Percentiles rank a stretch among this genome's conserved stretches.
phyloP scores from a whole-genome alignment of 37 sponge, comb jelly and placozoan genomes.

The Beroe forskalii region DNA sequence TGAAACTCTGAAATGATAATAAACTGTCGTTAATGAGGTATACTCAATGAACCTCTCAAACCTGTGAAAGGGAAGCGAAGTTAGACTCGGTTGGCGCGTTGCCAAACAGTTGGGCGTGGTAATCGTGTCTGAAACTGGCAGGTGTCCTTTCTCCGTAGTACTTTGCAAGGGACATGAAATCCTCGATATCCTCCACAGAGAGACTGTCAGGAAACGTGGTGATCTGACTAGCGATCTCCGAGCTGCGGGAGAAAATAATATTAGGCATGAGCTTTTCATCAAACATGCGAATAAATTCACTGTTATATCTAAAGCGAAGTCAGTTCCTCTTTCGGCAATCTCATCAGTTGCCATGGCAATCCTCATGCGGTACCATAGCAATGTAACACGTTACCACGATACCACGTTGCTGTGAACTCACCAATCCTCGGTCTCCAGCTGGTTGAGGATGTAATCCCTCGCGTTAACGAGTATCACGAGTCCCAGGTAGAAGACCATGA shows the following conservation, averaged over 20 bases:
- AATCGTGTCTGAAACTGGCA: conserved; percentile 70
- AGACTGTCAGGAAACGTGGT: conserved; percentile 75
- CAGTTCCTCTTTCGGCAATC: too few relatives aligned
- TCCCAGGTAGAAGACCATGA: conserved; percentile 86
- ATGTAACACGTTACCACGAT: too few relatives aligned
- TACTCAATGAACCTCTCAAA: too few relatives aligned
- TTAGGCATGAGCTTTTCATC: too few relatives aligned
- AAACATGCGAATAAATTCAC: too few relatives aligned
- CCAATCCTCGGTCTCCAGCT: neutral
- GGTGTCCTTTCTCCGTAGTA: conserved; percentile 92
- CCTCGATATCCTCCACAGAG: conserved; percentile 76
- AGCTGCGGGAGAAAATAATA: conserved; percentile 2
- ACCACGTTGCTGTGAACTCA: too few relatives aligned
- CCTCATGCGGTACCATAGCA: too few relatives aligned
- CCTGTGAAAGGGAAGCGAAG: conserved; percentile 64
- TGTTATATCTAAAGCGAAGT: too few relatives aligned
- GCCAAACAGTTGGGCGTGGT: conserved; percentile 57
- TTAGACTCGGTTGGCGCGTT: conserved; percentile 56
- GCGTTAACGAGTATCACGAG: conserved; percentile 91
- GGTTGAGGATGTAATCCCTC: conserved; percentile 69
- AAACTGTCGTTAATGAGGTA: too few relatives aligned
- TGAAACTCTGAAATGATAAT: too few relatives aligned
- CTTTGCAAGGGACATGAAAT: conserved; percentile 83
- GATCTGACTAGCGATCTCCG: conserved; percentile 61
- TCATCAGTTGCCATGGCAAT: neutral